These are phyloP conservation scores for Megalops cyprinoides DNA, from an alignment of 2,797 vertebrate species.

Conservation along the genomic window DNA sequence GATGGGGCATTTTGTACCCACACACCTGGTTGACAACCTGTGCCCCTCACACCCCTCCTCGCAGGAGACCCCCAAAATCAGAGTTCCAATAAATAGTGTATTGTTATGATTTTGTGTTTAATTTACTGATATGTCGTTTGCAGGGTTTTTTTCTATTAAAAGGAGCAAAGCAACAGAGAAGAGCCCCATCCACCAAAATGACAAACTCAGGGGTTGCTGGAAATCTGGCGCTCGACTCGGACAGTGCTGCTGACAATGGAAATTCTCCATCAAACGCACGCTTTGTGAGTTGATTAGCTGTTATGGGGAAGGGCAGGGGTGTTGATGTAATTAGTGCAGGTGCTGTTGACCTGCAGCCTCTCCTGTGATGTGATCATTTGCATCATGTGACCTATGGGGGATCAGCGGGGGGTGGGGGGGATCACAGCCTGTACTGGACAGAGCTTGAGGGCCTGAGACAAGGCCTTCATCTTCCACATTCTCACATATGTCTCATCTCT, in stretches of 20 bases:
- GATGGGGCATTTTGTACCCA: constrained; percentile 5
- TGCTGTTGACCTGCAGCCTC: constrained; percentile 4
- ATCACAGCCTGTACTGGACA: background rate
- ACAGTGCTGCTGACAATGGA: constrained; percentile 10
- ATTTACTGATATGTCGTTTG: background rate
- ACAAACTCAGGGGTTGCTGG: background rate
- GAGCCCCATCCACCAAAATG: background rate
- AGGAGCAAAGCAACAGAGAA: constrained; percentile 4
- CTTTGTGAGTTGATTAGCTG: constrained; percentile 17
- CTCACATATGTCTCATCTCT: background rate
- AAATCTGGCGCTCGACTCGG: background rate
- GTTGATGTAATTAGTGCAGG: constrained; percentile 19
- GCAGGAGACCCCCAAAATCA: constrained; percentile 7
- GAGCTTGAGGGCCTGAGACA: background rate
- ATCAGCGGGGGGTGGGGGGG: background rate
- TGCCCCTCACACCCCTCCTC: background rate
- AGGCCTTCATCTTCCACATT: background rate
- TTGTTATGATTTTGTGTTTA: background rate
- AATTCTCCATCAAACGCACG: background rate
- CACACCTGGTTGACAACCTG: background rate
- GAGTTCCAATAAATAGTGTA: background rate
- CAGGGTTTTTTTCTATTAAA: background rate
- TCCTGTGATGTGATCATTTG: constrained; percentile 15
- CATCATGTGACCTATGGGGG: constrained; percentile 6
- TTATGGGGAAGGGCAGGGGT: background rate